Base-by-base conservation (phyloP, 2,888 invertebrate species). In the Drosophila tripunctata region DNA sequence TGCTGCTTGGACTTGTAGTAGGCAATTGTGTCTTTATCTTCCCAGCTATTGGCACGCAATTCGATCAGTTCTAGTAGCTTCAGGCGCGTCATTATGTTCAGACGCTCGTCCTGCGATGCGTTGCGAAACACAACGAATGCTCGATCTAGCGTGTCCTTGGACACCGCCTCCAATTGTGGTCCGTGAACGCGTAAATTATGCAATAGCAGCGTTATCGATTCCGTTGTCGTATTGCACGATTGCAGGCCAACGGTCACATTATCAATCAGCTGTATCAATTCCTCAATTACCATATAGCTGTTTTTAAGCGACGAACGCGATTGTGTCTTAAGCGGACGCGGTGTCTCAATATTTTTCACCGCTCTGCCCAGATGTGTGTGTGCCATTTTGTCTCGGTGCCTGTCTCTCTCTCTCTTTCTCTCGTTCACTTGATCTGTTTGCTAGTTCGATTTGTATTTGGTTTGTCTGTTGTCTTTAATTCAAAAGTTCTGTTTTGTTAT, bases 41-140 rank as follows among this genome's bases (percentile, higher is more conserved):
- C 95, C 98, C 98, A 98, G 89, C 96, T 95, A 92, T 96, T 96
- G 69, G 98, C 98, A 90, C 98, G 94, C 89, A 98, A 93, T 92
- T 98, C 98, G 87, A 98, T 97, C 71, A 98, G 93, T 93, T 98
- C 97, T 90, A 98, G 94, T 88, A 98, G 93, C 92, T 96, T 95
- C 89, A 97, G 94, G 92, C 97, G 94, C 87, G 96, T 96, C 91
- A 96, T 94, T 90, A 96, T 94, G 90, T 97, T 97, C 88, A 98
- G 93, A 91, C 95, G 94, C 91, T 96, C 96, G 92, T 97, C 96
- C 91, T 96, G 96, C 87, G 96, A 96, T 87, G 96, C 96, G 92
- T 97, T 96, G 85, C 97, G 94, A 91, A 97, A 96, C 88, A 96
- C 94, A 86, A 96, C 95, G 92, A 97, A 97, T 86, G 94, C 94